Conservation (phyloP, 2,113 vertebrate genomes). For the Recurvirostra avosetta region DNA sequence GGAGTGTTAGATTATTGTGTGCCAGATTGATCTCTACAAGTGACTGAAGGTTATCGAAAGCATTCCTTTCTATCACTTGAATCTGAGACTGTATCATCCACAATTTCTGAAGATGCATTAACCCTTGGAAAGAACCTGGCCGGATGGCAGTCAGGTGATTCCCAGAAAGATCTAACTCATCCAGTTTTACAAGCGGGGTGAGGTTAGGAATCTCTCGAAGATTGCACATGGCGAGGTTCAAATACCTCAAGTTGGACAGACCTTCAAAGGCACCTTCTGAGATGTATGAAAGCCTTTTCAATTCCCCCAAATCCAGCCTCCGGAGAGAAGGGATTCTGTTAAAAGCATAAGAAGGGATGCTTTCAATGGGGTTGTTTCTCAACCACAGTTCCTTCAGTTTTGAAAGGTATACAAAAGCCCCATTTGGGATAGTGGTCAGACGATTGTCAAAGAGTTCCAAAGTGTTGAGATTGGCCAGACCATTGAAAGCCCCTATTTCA, state of each 20-base stretch:
- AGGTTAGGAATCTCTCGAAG: slow-evolving; percentile 98
- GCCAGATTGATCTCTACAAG: slow-evolving; percentile 97
- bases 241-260: slow-evolving; percentile 96
- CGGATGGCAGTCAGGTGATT: slow-evolving; percentile 92
- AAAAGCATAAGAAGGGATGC: slow-evolving; percentile 98
- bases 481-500: slow-evolving; percentile 98
- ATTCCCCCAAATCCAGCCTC: slow-evolving; percentile 92
- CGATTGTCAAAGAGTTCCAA: slow-evolving; percentile 99
- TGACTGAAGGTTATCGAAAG: slow-evolving; percentile 97
- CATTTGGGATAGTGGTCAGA: slow-evolving; percentile 97
- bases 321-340: slow-evolving; percentile 95
- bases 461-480: slow-evolving; percentile 96
- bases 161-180: slow-evolving; percentile 98
- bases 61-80: slow-evolving; percentile 96
- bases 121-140: slow-evolving; percentile 97
- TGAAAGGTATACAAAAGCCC: slow-evolving; percentile 98
- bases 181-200: slow-evolving; percentile 91
- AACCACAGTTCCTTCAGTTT: slow-evolving; percentile 99
- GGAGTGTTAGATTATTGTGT: slow-evolving; percentile 95
- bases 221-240: slow-evolving; percentile 99
- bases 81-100: slow-evolving; percentile 99
- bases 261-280: slow-evolving; percentile 99
- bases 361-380: slow-evolving; percentile 97
- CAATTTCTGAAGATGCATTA: slow-evolving; percentile 96
- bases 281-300: slow-evolving; percentile 97